A percentile compares a stretch with the other conserved stretches of the same genome.
phyloP scores from a whole-genome alignment of 2,113 vertebrate species.

The Catharus bicknelli region DNA sequence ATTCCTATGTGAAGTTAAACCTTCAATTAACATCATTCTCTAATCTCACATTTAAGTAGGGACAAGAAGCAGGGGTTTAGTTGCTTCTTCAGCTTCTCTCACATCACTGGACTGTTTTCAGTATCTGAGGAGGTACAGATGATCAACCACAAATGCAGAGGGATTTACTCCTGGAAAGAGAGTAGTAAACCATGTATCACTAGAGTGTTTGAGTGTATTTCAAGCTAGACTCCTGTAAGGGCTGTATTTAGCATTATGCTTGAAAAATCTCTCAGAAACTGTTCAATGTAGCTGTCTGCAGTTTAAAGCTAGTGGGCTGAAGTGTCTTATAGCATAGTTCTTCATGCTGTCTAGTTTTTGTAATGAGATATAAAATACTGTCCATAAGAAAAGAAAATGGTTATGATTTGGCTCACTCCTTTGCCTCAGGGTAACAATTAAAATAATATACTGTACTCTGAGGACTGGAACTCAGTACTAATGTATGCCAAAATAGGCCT shows the following conservation, averaged over 20 bases:
- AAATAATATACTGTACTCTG: not conserved
- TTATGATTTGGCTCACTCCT: not conserved
- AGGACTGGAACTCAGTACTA: not conserved
- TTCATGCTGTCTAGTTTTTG: not conserved
- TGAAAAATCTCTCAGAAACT: not conserved
- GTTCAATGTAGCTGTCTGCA: not conserved
- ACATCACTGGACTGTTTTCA: not conserved
- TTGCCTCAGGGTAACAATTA: not conserved
- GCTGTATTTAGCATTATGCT: not conserved
- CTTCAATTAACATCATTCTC: not conserved
- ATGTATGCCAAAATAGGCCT: accelerated
- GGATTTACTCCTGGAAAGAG: not conserved
- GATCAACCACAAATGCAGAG: not conserved
- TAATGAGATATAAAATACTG: not conserved
- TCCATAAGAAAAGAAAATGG: not conserved
- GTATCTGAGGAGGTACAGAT: not conserved
- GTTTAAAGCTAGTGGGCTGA: not conserved
- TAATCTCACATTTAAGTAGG: not conserved
- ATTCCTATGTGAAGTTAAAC: not conserved
- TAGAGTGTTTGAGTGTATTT: not conserved
- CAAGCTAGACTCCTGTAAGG: not conserved
- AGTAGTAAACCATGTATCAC: not conserved
- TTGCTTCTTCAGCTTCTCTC: not conserved
- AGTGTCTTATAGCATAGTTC: not conserved
- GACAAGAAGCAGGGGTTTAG: not conserved